Evolutionary conservation across 2,113 vertebrate genomes (phyloP), one percentile per base, ranked within the genome.

Genomic region (Solenodon paradoxus): DNA sequence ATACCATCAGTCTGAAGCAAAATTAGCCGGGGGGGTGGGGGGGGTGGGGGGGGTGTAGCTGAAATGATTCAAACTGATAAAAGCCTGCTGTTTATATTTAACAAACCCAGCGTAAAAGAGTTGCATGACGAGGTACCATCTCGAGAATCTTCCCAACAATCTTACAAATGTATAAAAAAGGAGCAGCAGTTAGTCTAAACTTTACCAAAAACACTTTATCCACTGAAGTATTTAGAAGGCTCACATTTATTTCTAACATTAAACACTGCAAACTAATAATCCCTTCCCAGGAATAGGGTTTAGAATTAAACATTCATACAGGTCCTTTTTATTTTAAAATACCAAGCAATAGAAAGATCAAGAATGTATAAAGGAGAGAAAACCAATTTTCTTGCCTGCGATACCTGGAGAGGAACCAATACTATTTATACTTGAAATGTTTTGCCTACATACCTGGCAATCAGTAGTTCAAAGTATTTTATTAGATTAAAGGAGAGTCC

Each of bases 241-340:
- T 81, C n/a, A 61, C 66, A 68, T 69, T 55, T 71, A 81, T 30
- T 68, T 63, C 13, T 53, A 71, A 85, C 19, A 63, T 74, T 89
- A 22, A 71, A 81, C 49, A 66, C 17, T 63, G 42, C 35, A 84
- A 66, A 82, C 26, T 10, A 32, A 72, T 35, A 19, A 80, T 68
- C 66, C 28, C 49, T 88, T 79, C 93, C 53, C 77, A 53, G 30
- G 26, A 63, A 28, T 78, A 88, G 26, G n/a, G 83, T 69, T 97
- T 79, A 59, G 78, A 89, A 51, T 91, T 9, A 77, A 85, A 85
- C 47, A 69, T 78, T 71, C 63, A 40, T 24, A 4, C 16, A 42
- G 20, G 47, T 30, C 88, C 47, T 78, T 94, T 87, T 84, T 69
- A 92, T 35, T 75, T 92, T 63, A 79, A 80, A 93, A 66, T 2